phyloP scores from a whole-genome alignment of 2,113 vertebrate genomes.

The Pontoporia blainvillei region DNA sequence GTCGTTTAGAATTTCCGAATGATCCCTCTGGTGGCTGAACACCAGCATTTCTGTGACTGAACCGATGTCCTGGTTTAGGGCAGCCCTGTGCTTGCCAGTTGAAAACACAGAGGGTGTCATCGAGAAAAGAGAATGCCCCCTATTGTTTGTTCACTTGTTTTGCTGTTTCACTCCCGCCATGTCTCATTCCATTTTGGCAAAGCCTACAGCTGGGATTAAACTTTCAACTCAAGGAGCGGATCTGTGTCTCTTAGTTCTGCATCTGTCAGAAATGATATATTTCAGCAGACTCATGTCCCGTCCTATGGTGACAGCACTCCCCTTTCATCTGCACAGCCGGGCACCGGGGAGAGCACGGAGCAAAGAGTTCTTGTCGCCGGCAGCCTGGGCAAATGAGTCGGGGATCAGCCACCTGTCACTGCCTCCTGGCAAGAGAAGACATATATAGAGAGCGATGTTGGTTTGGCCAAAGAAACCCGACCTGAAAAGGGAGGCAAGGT shows the following conservation, averaged over 20 bases:
- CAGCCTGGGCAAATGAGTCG: neutral
- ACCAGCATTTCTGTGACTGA: neutral
- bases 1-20: no score
- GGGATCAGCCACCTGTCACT: neutral
- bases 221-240: neutral
- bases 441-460: no score
- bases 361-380: no score
- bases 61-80: neutral
- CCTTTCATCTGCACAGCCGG: neutral
- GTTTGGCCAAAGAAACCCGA: neutral
- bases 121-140: neutral
- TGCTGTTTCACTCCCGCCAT: neutral
- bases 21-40: neutral
- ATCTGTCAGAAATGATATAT: neutral
- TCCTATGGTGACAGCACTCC: fast-evolving
- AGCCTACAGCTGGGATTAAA: neutral
- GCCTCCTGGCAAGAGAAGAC: neutral
- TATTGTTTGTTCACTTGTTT: fast-evolving
- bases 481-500: neutral
- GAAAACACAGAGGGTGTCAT: neutral
- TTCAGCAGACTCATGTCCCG: neutral
- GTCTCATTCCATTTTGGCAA: neutral
- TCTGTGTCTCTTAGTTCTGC: neutral
- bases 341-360: fast-evolving
- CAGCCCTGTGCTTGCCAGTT: neutral